Percentiles rank a stretch among this genome's conserved stretches.
These are phyloP conservation scores for Dascillus cervinus DNA, from an alignment of 2,888 invertebrate genomes.

Conservation along the genomic window DNA sequence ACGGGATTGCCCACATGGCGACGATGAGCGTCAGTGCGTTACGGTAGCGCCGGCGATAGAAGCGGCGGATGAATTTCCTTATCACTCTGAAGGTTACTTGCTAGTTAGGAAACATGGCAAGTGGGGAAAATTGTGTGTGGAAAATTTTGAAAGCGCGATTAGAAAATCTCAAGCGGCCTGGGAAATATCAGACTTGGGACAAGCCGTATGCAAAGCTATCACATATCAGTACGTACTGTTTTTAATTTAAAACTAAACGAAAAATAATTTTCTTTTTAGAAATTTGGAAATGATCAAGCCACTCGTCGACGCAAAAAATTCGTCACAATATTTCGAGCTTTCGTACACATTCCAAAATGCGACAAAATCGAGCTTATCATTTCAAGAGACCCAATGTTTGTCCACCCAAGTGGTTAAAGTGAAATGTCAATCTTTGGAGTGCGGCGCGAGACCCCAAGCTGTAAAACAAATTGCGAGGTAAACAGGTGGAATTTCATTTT, in stretches of 20 bases:
- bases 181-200: constrained; percentile 62
- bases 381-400: constrained; percentile 55
- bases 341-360: constrained; percentile 49
- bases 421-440: constrained; percentile 60
- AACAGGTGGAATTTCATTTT: constrained; percentile 2
- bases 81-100: constrained; percentile 60
- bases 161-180: constrained; percentile 52
- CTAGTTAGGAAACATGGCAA: constrained; percentile 67
- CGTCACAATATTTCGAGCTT: constrained; percentile 54
- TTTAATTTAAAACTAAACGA: too few relatives aligned
- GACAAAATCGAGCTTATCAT: constrained; percentile 55
- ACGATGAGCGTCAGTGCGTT: constrained; percentile 70
- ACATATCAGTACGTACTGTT: constrained; percentile 58
- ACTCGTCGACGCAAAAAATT: too few relatives aligned
- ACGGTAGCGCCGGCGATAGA: constrained; percentile 51
- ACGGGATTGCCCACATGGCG: constrained; percentile 64
- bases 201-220: constrained; percentile 68
- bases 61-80: constrained; percentile 52
- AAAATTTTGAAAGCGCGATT: constrained; percentile 55
- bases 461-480: constrained; percentile 62
- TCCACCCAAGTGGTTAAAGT: constrained; percentile 58
- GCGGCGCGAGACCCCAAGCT: constrained; percentile 62
- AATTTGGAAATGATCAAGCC: constrained; percentile 25
- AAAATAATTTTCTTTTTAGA: constrained; percentile 26
- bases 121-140: constrained; percentile 72